A percentile compares a stretch with the other conserved stretches of the same genome.
phyloP scores from a whole-genome alignment of 2,797 vertebrate species.

The Semotilus atromaculatus region DNA sequence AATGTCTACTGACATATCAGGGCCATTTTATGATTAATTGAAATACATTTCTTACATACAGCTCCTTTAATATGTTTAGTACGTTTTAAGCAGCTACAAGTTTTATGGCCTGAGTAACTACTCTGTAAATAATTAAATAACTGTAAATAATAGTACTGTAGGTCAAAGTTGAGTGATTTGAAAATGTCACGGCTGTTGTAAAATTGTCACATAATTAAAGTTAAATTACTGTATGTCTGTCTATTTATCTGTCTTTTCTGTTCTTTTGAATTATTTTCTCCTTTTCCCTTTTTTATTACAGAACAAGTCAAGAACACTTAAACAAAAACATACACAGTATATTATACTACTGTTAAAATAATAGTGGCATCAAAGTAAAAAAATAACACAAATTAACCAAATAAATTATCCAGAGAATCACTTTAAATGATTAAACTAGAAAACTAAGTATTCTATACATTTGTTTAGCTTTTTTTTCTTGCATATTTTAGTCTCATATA shows the following conservation, averaged over 20 bases:
- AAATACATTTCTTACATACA: no score
- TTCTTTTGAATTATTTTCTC: neutral
- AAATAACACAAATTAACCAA: neutral
- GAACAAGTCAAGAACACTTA: neutral
- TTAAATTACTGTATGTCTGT: neutral
- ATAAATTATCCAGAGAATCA: neutral
- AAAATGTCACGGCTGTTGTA: neutral
- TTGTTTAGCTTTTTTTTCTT: no score
- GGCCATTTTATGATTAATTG: no score
- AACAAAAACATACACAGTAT: neutral
- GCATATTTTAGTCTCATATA: neutral
- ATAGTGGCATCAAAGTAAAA: neutral
- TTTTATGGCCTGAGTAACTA: no score
- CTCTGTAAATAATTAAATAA: constrained; percentile 1
- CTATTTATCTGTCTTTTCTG: neutral
- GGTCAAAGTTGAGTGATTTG: neutral
- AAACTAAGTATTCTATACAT: no score
- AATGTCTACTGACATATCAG: no score
- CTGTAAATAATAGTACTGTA: neutral
- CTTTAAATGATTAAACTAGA: no score
- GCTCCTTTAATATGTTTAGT: neutral
- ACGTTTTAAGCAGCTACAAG: constrained; percentile 8
- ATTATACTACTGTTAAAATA: neutral
- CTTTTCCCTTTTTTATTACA: neutral
- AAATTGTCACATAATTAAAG: constrained; percentile 3